phyloP scores from a whole-genome alignment of 1,140 invertebrate genomes.

The Catajapyx aquilonaris region DNA sequence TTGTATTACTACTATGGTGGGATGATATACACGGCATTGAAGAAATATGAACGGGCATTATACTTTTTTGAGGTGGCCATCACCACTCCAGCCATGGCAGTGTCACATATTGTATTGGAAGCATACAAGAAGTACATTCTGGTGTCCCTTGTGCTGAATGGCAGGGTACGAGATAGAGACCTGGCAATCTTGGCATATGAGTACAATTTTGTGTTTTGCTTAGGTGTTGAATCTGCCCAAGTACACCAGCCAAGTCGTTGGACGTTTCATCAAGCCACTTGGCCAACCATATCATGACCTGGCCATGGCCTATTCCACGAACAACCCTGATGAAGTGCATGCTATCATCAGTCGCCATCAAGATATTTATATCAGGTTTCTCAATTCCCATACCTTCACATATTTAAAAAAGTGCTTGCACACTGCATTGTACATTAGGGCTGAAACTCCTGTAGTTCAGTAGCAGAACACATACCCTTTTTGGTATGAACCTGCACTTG shows the following conservation, averaged over 20 bases:
- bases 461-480: no score
- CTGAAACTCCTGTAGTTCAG: no score
- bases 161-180: conserved; percentile 36
- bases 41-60: conserved; percentile 76
- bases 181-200: neutral
- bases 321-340: conserved; percentile 48
- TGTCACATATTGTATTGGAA: conserved; percentile 92
- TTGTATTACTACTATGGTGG: conserved; percentile 94
- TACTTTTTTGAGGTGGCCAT: conserved; percentile 91
- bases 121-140: conserved; percentile 92
- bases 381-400: conserved; percentile 1
- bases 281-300: conserved; percentile 81
- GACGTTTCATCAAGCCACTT: conserved; percentile 72
- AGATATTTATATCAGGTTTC: conserved; percentile 42
- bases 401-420: neutral
- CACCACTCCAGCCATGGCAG: conserved; percentile 74
- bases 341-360: conserved; percentile 50
- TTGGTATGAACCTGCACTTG: no score
- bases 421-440: neutral
- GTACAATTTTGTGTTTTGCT: conserved; percentile 9
- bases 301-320: conserved; percentile 54
- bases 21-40: conserved; percentile 84
- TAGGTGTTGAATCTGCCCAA: conserved; percentile 59
- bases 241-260: conserved; percentile 75
- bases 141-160: conserved; percentile 73